Conservation (phyloP, 2,888 invertebrate genomes). For the Volucella bombylans region DNA sequence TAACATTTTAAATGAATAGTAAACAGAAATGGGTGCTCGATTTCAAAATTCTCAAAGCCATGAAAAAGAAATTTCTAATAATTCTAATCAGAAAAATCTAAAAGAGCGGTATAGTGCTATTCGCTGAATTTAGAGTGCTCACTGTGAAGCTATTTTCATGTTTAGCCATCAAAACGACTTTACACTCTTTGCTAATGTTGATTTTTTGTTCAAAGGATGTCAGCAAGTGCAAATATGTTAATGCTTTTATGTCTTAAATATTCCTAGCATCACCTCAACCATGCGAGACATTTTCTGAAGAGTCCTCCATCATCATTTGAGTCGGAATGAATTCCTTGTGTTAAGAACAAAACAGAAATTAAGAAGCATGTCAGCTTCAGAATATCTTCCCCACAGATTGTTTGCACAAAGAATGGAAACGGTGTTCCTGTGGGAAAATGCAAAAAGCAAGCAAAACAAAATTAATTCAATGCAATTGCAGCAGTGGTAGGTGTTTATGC, state of each 20-base stretch:
- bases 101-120: too few species aligned
- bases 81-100: too few species aligned
- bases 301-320: slow-evolving; percentile 58
- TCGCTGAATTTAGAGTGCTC: too few species aligned
- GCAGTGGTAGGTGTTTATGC: not conserved
- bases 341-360: slow-evolving; percentile 60
- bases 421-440: slow-evolving; percentile 38
- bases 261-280: slow-evolving; percentile 30
- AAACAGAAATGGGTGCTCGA: too few species aligned
- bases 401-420: slow-evolving; percentile 65
- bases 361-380: slow-evolving; percentile 67
- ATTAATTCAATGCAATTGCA: slow-evolving; percentile 27
- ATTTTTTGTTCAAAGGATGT: not conserved
- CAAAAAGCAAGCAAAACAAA: slow-evolving; percentile 33
- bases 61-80: too few species aligned
- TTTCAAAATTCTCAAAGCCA: too few species aligned
- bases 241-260: slow-evolving; percentile 45
- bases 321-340: slow-evolving; percentile 52
- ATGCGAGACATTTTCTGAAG: slow-evolving; percentile 52
- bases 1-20: too few species aligned
- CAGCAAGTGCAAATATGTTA: slow-evolving; percentile 32
- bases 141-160: too few species aligned
- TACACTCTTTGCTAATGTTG: too few species aligned
- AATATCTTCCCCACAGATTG: slow-evolving; percentile 65
- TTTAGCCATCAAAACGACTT: too few species aligned